Conservation (phyloP, 2,888 invertebrate genomes). For the Apodemia mormo region DNA sequence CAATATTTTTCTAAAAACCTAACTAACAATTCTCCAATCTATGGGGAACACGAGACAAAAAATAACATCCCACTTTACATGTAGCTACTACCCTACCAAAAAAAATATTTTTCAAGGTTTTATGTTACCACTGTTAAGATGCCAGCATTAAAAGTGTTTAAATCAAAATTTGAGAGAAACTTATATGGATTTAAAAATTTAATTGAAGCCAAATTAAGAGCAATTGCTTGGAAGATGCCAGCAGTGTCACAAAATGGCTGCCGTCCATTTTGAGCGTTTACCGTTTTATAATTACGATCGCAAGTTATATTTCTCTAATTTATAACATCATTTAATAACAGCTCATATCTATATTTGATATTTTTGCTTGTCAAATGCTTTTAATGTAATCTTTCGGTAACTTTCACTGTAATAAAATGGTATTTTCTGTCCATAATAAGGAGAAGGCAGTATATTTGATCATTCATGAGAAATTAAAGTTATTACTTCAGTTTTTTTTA, state of each 20-base stretch:
- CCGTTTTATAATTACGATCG: conserved; percentile 5
- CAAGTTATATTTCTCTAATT: conserved; percentile 14
- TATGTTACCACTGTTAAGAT: too few relatives aligned
- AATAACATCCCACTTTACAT: too few relatives aligned
- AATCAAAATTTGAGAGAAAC: background rate
- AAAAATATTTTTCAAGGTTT: too few relatives aligned
- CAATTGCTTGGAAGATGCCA: conserved; percentile 5
- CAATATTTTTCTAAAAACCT: too few relatives aligned
- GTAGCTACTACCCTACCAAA: too few relatives aligned
- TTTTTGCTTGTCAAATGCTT: conserved; percentile 7
- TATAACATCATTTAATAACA: conserved; percentile 10
- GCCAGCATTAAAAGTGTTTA: too few relatives aligned
- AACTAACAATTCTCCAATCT: too few relatives aligned
- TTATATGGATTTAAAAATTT: conserved; percentile 2
- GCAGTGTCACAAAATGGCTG: conserved; percentile 9
- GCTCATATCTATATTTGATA: conserved; percentile 8
- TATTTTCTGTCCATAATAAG: conserved; percentile 9
- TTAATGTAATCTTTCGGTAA: conserved; percentile 11
- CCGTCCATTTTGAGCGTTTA: conserved; percentile 9
- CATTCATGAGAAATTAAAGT: conserved; percentile 1
- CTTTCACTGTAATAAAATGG: conserved; percentile 15
- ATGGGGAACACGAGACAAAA: too few relatives aligned
- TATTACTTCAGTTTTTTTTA: conserved; percentile 7
- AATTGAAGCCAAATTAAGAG: background rate
- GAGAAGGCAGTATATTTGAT: background rate